Evolutionary conservation across 2,888 invertebrate genomes (phyloP).

Genomic region (Cyrtodaria siliqua): DNA sequence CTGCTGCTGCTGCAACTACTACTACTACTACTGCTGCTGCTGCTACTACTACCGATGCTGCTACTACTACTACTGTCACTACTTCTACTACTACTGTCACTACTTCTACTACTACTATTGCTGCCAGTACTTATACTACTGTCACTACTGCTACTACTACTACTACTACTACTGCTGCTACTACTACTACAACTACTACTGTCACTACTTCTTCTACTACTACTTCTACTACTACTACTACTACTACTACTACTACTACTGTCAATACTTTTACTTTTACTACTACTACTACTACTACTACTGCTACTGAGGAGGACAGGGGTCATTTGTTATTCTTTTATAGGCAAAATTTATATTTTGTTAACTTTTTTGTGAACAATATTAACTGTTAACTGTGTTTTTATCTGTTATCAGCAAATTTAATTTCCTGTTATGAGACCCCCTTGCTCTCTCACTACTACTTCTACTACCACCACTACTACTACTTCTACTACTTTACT

Average conservation of each 20-base stretch:
- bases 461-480: too few species aligned
- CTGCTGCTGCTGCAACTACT: not conserved
- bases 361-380: too few species aligned
- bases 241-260: conserved; percentile 2
- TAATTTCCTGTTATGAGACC: too few species aligned
- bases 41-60: conserved; percentile 10
- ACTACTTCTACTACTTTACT: not conserved
- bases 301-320: not conserved
- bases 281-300: not conserved
- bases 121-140: too few species aligned
- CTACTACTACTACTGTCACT: conserved; percentile 21
- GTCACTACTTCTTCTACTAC: conserved; percentile 11
- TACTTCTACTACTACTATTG: too few species aligned
- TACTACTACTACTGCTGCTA: conserved; percentile 15
- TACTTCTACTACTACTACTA: not conserved
- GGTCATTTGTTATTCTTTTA: too few species aligned
- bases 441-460: too few species aligned
- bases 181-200: conserved; percentile 7
- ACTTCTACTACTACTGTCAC: conserved; percentile 11
- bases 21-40: conserved; percentile 10
- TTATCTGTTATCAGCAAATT: too few species aligned
- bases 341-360: too few species aligned
- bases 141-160: conserved; percentile 30
- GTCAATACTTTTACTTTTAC: not conserved
- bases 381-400: too few species aligned